Conservation (phyloP, 2,797 vertebrate species). For the Cottoperca gobio region DNA sequence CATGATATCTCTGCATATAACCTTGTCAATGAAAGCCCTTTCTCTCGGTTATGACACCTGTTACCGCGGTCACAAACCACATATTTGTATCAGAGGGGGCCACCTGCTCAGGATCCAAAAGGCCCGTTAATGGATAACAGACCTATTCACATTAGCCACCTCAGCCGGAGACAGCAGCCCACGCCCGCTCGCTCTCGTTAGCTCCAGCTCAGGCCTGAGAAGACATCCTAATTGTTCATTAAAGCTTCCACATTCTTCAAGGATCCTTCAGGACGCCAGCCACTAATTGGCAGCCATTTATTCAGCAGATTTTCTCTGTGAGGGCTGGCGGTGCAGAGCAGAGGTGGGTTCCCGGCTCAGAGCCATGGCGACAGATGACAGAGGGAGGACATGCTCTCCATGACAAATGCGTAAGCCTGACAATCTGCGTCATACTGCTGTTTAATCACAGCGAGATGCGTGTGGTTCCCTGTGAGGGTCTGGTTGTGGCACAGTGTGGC, state of each 20-base stretch:
- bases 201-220: slow-evolving; percentile 56
- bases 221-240: slow-evolving; percentile 79
- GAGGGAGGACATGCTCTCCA: slow-evolving; percentile 75
- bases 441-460: slow-evolving; percentile 52
- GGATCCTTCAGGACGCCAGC: slow-evolving; percentile 70
- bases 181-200: slow-evolving; percentile 51
- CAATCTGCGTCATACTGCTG: slow-evolving; percentile 73
- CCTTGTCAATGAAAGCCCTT: slow-evolving; percentile 58
- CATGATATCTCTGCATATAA: slow-evolving; percentile 55
- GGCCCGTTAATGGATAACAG: slow-evolving; percentile 63
- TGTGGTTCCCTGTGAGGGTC: slow-evolving; percentile 64
- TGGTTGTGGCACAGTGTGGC: slow-evolving; percentile 36
- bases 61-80: slow-evolving; percentile 53
- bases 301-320: slow-evolving; percentile 72
- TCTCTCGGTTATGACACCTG: slow-evolving; percentile 63
- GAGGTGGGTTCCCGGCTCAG: slow-evolving; percentile 63
- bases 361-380: slow-evolving; percentile 80
- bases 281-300: slow-evolving; percentile 80
- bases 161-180: slow-evolving; percentile 56
- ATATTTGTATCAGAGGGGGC: slow-evolving; percentile 47
- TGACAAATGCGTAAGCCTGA: slow-evolving; percentile 69
- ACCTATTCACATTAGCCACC: slow-evolving; percentile 50
- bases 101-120: slow-evolving; percentile 58
- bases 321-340: slow-evolving; percentile 49
- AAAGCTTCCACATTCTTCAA: slow-evolving; percentile 75